Percentiles rank a stretch among this genome's conserved stretches.
These are phyloP conservation scores for Lacerta bilineata DNA, from an alignment of 2,797 vertebrate species.

Conservation along the genomic window DNA sequence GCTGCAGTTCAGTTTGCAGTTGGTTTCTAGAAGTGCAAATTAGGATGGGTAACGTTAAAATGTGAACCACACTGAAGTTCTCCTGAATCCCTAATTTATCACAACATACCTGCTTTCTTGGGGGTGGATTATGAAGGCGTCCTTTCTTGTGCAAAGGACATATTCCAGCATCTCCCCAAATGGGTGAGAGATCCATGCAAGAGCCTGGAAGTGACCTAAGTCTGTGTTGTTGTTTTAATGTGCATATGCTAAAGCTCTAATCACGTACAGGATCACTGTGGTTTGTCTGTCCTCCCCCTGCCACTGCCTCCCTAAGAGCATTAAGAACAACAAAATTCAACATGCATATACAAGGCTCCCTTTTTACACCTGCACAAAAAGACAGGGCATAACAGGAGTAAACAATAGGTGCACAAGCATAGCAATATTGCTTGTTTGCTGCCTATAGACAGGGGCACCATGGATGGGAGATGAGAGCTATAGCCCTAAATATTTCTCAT, in stretches of 20 bases:
- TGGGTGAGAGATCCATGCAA: no score
- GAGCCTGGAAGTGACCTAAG: no score
- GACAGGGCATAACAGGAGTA: background rate
- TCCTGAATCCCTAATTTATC: no score
- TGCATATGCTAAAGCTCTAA: background rate
- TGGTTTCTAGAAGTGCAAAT: no score
- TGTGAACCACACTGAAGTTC: no score
- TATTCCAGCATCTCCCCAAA: no score
- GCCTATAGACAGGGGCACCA: background rate
- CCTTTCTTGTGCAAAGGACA: no score
- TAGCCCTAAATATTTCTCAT: background rate
- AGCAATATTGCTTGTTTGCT: background rate
- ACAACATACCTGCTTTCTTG: no score
- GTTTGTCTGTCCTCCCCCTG: background rate
- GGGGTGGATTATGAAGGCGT: no score
- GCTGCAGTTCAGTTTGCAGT: no score
- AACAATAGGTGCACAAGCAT: background rate
- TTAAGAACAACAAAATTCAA: background rate
- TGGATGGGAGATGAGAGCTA: background rate
- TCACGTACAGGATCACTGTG: background rate
- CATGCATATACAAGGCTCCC: background rate
- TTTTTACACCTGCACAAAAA: constrained; percentile 7
- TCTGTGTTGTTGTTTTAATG: background rate
- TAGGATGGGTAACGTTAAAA: no score
- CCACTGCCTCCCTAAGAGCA: no score